Base-by-base conservation (phyloP, 1,140 invertebrate genomes). In the Magallana angulata region DNA sequence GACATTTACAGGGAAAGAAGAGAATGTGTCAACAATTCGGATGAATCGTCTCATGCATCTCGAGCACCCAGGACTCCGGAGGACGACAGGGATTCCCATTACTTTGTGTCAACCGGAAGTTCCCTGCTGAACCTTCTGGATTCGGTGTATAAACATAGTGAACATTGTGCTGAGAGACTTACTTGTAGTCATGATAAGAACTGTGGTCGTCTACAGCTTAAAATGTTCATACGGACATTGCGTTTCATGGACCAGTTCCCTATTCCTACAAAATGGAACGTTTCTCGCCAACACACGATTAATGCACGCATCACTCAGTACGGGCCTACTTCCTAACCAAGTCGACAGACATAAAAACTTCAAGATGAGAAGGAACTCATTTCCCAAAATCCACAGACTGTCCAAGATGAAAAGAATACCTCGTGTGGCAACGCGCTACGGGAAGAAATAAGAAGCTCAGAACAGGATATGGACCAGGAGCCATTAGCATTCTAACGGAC, bases 401-500 rank as follows among this genome's bases (percentile, higher is more conserved):
- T 84, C n/a, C 16, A 12, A 16, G 18, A 4, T 2, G 82, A 84
- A 14, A 59, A 59, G 81, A 57, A 57, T 16, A 11, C 18, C 7
- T 84, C 82, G 8, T 84, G 82, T 59, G 57, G 60, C 36, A 57
- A 18, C 0, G 57, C 82, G 9, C 58, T 84, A 11, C 56, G 18
- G 18, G 57, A 48, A 12, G 82, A 84, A 24, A 84, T 84, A 14
- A n/a, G 9, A 14, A 18, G 58, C n/a, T n/a, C n/a, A n/a, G 18
- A 57, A 8, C 8, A 4, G 8, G 16, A 16, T 12, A 59, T 9
- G 57, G n/a, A n/a, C n/a, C n/a, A n/a, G n/a, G 82, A 5, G 82
- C 12, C 11, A 84, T 84, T 18, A 59, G 82, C n/a, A 84, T 84
- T 18, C 8, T 84, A 7, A 84, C 82, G 2, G 18, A 84, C 18